Percentiles rank a stretch among this genome's conserved stretches.
These are phyloP conservation scores for Keiferia lycopersicella DNA, from an alignment of 2,888 invertebrate species.

Conservation along the genomic window DNA sequence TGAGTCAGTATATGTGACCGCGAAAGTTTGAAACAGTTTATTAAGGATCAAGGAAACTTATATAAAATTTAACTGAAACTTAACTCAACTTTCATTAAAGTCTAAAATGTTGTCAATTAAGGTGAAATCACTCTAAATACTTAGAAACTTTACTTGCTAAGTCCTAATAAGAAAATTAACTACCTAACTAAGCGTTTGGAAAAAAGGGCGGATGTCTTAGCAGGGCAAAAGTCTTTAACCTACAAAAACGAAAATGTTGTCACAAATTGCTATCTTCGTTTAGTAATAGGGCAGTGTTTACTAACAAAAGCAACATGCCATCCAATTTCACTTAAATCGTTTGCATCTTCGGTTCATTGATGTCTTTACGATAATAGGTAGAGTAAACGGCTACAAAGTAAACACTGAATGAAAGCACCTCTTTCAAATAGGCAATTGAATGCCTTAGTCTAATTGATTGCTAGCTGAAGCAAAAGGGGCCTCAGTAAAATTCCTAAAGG, in stretches of 20 bases:
- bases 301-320: not conserved
- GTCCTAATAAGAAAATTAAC: too few relatives aligned
- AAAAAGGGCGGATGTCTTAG: too few relatives aligned
- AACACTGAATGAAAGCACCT: not conserved
- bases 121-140: too few relatives aligned
- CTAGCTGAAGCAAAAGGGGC: not conserved
- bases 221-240: not conserved
- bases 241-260: not conserved
- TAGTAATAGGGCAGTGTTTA: not conserved
- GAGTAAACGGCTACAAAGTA: not conserved
- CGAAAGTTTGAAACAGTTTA: too few relatives aligned
- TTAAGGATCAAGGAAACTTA: too few relatives aligned
- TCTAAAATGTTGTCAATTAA: too few relatives aligned
- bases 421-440: not conserved
- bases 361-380: conserved; percentile 5
- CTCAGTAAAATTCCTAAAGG: not conserved
- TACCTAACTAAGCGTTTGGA: too few relatives aligned
- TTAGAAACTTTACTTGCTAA: too few relatives aligned
- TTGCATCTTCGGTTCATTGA: not conserved
- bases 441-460: conserved; percentile 6
- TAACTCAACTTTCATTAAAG: too few relatives aligned
- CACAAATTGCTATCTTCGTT: not conserved
- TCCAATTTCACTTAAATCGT: not conserved
- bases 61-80: too few relatives aligned
- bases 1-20: too few relatives aligned